These are phyloP conservation scores for Chitala chitala DNA, from an alignment of 2,113 vertebrate genomes.

Conservation along the genomic window DNA sequence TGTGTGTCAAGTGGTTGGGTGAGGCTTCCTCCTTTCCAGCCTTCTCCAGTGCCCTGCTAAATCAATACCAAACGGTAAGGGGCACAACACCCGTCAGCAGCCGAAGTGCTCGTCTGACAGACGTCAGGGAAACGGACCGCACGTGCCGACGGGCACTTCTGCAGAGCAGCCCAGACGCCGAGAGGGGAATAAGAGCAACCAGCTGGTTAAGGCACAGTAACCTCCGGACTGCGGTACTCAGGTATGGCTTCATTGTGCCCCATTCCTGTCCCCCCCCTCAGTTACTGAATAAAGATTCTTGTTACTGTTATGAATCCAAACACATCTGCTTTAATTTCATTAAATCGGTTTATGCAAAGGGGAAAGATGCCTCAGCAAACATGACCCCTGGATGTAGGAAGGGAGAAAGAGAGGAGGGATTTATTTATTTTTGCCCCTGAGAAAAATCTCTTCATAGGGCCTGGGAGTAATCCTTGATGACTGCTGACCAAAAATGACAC, in stretches of 20 bases:
- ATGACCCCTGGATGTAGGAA: neutral
- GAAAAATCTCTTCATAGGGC: too few relatives aligned
- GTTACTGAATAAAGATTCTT: too few relatives aligned
- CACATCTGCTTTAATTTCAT: neutral
- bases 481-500: too few relatives aligned
- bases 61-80: conserved; percentile 31
- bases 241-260: too few relatives aligned
- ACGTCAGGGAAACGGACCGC: neutral
- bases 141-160: neutral
- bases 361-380: neutral
- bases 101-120: neutral
- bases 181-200: neutral
- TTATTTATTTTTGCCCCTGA: too few relatives aligned
- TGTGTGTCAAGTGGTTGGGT: too few relatives aligned
- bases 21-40: too few relatives aligned
- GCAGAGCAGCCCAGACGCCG: neutral
- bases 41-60: neutral
- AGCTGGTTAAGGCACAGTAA: neutral
- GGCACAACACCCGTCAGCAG: neutral
- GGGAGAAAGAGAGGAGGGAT: neutral
- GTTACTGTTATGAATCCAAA: neutral
- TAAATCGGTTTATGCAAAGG: neutral
- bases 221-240: neutral
- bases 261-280: too few relatives aligned
- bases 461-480: too few relatives aligned